phyloP scores from a whole-genome alignment of 2,888 invertebrate genomes.

The Nezara viridula region DNA sequence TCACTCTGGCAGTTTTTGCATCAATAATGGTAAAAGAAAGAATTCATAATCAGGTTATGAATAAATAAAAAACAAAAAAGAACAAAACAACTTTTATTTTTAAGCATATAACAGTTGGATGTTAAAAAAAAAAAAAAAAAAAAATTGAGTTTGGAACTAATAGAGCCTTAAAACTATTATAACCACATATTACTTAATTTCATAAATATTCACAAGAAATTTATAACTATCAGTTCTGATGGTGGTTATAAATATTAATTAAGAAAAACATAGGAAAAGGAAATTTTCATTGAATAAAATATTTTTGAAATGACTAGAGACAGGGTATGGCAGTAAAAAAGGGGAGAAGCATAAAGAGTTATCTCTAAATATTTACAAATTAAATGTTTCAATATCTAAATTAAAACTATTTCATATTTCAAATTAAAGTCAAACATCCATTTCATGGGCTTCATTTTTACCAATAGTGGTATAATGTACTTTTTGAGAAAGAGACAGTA shows the following conservation, averaged over 20 bases:
- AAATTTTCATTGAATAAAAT: not conserved
- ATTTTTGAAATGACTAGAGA: slow-evolving; percentile 48
- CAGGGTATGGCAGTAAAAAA: slow-evolving; percentile 28
- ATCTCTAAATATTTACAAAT: not conserved
- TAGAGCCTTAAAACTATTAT: not conserved
- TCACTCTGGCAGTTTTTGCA: no score
- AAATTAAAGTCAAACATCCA: slow-evolving; percentile 67
- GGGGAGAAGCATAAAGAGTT: not conserved
- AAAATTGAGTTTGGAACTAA: not conserved
- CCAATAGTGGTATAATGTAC: slow-evolving; percentile 82
- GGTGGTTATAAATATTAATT: slow-evolving; percentile 14
- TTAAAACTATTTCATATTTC: not conserved
- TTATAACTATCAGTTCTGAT: slow-evolving; percentile 38
- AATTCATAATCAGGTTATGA: not conserved
- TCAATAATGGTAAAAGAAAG: not conserved
- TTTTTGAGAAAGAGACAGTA: slow-evolving; percentile 78
- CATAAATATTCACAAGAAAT: not conserved
- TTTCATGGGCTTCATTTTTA: slow-evolving; percentile 72
- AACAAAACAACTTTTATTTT: slow-evolving; percentile 4
- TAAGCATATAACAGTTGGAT: not conserved
- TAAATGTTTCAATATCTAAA: not conserved
- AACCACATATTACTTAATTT: slow-evolving; percentile 32
- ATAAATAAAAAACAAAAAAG: not conserved
- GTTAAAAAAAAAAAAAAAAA: not conserved
- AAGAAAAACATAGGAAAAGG: not conserved